Evolutionary conservation across 1,140 invertebrate species (phyloP).

Genomic region (Copidosoma floridanum): DNA sequence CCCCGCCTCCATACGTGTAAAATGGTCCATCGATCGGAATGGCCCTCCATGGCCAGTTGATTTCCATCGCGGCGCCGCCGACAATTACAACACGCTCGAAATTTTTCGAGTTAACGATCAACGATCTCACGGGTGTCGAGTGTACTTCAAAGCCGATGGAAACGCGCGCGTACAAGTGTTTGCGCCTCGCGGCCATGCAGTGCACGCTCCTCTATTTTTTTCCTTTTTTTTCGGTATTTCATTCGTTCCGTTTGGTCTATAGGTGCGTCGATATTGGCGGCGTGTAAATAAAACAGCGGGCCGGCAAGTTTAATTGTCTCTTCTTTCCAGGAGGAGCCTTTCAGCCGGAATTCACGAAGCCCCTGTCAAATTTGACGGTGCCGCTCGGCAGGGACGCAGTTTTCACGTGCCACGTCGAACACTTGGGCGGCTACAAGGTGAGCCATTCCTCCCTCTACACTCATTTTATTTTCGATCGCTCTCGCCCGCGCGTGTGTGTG

Average conservation of each 20-base stretch:
- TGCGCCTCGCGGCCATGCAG: too few species aligned
- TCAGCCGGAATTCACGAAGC: slow-evolving; percentile 81
- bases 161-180: too few species aligned
- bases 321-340: slow-evolving; percentile 63
- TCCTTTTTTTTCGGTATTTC: neutral
- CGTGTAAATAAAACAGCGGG: too few species aligned
- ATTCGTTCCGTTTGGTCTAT: neutral
- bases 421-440: slow-evolving; percentile 87
- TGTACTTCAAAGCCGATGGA: too few species aligned
- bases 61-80: too few species aligned
- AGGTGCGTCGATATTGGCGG: too few species aligned
- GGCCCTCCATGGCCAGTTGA: neutral
- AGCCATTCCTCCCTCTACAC: slow-evolving; percentile 44
- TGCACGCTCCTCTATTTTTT: neutral
- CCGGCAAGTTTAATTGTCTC: too few species aligned
- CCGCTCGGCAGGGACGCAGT: slow-evolving; percentile 81
- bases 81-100: too few species aligned
- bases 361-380: slow-evolving; percentile 80
- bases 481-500: too few species aligned
- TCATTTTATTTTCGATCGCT: neutral
- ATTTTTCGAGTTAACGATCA: too few species aligned
- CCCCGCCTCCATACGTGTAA: too few species aligned
- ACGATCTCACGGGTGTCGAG: too few species aligned
- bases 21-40: neutral
- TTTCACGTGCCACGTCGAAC: slow-evolving; percentile 82